Evolutionary conservation across 2,797 vertebrate species (phyloP).

Genomic region (Coregonus ussuriensis): DNA sequence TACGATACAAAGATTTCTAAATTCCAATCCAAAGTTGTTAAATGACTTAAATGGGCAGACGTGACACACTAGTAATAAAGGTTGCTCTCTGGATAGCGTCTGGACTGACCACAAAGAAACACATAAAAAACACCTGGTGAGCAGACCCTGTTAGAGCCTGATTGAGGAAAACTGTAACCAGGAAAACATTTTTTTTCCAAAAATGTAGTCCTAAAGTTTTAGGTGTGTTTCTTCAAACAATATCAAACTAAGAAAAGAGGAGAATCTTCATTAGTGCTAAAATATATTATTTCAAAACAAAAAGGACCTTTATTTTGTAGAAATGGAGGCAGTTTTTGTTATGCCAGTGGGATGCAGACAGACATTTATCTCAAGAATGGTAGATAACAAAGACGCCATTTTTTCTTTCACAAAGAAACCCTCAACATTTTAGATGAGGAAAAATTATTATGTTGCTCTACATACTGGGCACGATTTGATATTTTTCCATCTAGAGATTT

Average conservation of each 20-base stretch:
- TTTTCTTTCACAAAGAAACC: slow-evolving; percentile 5
- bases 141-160: not conserved
- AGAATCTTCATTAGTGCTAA: not conserved
- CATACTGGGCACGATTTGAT: slow-evolving; percentile 12
- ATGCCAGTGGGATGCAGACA: not conserved
- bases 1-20: slow-evolving; percentile 41
- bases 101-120: not conserved
- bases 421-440: not conserved
- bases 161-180: not conserved
- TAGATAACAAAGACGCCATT: not conserved
- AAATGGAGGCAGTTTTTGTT: not conserved
- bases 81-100: not conserved
- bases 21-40: slow-evolving; percentile 43
- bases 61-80: not conserved
- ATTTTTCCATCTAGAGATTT: slow-evolving; percentile 35
- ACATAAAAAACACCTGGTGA: not conserved
- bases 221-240: not conserved
- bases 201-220: not conserved
- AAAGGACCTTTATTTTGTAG: too few species aligned
- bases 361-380: not conserved
- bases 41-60: slow-evolving; percentile 5
- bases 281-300: too few species aligned
- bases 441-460: slow-evolving; percentile 6
- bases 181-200: not conserved
- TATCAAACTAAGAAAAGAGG: slow-evolving; percentile 1